Base-by-base conservation (phyloP, 2,113 vertebrate genomes). In the Callipepla squamata region DNA sequence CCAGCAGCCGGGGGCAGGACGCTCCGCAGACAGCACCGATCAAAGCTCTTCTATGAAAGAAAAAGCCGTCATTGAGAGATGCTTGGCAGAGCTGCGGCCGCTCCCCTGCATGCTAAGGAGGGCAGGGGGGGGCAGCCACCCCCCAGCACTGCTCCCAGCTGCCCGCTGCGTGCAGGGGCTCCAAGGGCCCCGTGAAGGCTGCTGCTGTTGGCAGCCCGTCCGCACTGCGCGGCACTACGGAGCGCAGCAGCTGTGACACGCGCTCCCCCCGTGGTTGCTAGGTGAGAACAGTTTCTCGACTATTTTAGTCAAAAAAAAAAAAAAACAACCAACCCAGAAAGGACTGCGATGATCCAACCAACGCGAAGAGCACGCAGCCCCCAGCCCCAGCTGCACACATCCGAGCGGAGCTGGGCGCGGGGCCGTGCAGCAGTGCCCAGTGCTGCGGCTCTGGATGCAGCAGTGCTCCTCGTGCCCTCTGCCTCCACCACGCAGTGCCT, bases 61-160 rank as follows among this genome's bases (percentile, higher is more conserved):
- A 92, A 91, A 89, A 92, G 86, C 90, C 92, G 85, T 81, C 84
- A 95, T 87, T 96, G 89, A 96, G 86, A 76, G 80, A n/a, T 79
- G 89, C 89, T 92, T 93, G 91, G 59, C 90, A 92, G 90, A 88
- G 83, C 90, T 90, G 89, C 93, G 85, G 38, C 89, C 89, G 93
- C 92, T 92, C 94, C 36, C 88, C 81, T 95, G 94, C 85, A 95
- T 94, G 93, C 77, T 94, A 90, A 93, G 93, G 87, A 95, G 94
- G 90, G 92, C 88, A 2, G 75, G 53, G 14, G 51, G 30, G 85
- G 80, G 80, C 79, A 69, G 80, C 45, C 18, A 19, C 45, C 45
- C 83, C 74, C 28, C 45, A 87, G 11, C 72, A 6, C 94, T 57
- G 87, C 90, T 19, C 96, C 95, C 94, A 93, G 89, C 89, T 94